Evolutionary conservation across 2,888 invertebrate genomes (phyloP), one percentile per base, ranked within the genome.

Genomic region (Drosophila siamana): DNA sequence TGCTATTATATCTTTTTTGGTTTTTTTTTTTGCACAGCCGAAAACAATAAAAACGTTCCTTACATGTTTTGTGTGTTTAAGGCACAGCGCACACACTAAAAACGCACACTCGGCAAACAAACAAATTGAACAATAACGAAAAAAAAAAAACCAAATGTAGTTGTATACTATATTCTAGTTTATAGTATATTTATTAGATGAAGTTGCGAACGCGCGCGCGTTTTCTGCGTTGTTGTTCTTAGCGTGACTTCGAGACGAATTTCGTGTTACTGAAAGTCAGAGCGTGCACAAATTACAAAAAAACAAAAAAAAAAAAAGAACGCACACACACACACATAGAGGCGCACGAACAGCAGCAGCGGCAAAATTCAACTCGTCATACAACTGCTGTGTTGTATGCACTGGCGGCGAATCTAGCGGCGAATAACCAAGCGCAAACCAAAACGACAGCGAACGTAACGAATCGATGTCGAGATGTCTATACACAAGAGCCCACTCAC

Each of bases 171-270:
- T 43, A 43, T 16, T 24, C 5, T 5, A 50, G 15, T 50, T 19
- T 19, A n/a, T n/a, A 40, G 67, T 44, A 41, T 52, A 28, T 47
- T 52, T 52, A 69, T 33, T 33, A 59, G 69, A 57, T 74, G 40
- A 78, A 67, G 69, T 81, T 80, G 28, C 22, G 67, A 64, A 62
- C 69, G 69, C 85, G 85, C 85, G 89, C 89, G 84, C 66, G 78
- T 63, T 70, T 76, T 33, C 64, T 70, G 73, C 73, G 26, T 26
- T 19, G 77, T 71, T 69, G 63, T 79, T 78, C 74, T 78, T 73
- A 76, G 78, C 77, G 64, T 63, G 69, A 64, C 69, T 72, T 69
- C 59, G 54, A 72, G 54, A 72, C 75, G 72, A 76, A 76, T 79
- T 69, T 78, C 46, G 69, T 72, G 62, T 69, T 80, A 77, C 72